Percentiles rank a stretch among this genome's conserved stretches.
phyloP scores from a whole-genome alignment of 2,113 vertebrate genomes.

The Catharus minimus region DNA sequence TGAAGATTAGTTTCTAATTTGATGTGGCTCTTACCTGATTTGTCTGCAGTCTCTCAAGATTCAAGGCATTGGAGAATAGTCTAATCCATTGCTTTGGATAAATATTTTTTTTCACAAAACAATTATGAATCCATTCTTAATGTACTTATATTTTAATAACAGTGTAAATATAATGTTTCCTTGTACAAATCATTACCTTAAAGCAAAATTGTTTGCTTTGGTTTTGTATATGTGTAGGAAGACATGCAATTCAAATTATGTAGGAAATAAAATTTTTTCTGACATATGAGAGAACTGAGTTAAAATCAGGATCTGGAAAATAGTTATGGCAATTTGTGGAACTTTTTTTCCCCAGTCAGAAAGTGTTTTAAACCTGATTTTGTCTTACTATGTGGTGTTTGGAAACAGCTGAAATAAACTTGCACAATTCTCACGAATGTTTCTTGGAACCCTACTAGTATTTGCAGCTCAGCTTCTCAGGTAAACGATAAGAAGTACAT shows the following conservation, averaged over 20 bases:
- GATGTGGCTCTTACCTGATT: slow-evolving; percentile 29
- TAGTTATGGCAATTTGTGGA: neutral
- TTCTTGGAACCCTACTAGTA: neutral
- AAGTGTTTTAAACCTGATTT: neutral
- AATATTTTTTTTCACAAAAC: neutral
- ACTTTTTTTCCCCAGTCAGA: neutral
- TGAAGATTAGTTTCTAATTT: slow-evolving; percentile 51
- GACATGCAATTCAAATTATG: neutral
- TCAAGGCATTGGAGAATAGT: slow-evolving; percentile 14
- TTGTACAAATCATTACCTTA: neutral
- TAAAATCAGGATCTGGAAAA: neutral
- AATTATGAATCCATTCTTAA: neutral
- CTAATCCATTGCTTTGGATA: neutral
- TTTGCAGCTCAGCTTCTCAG: neutral
- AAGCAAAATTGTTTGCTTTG: neutral
- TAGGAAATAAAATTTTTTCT: neutral
- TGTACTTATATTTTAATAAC: neutral
- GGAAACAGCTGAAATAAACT: neutral
- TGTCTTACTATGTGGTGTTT: neutral
- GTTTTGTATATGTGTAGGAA: neutral
- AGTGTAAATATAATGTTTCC: neutral
- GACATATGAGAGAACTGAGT: neutral
- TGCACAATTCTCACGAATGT: neutral
- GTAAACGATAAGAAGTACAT: neutral
- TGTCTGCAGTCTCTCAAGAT: neutral